Conservation (phyloP, 2,888 invertebrate genomes). For the Eulithis testata region DNA sequence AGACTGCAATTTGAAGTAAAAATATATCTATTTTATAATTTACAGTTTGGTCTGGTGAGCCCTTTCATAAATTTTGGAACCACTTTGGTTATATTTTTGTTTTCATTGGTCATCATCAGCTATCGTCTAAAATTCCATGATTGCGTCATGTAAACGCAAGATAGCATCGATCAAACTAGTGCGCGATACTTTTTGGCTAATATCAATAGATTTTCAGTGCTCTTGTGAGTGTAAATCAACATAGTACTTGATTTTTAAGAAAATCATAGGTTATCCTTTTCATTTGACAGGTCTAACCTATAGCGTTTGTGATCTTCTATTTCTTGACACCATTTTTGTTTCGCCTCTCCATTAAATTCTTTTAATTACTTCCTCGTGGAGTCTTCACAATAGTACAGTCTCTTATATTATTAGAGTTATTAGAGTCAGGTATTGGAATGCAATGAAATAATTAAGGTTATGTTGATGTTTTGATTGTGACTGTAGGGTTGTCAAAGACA, state of each 20-base stretch:
- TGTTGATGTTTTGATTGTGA: slow-evolving; percentile 82
- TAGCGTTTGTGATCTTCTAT: slow-evolving; percentile 53
- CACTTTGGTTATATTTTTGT: slow-evolving; percentile 77
- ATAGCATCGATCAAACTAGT: slow-evolving; percentile 47
- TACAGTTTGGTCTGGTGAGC: slow-evolving; percentile 53
- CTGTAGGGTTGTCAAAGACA: slow-evolving; percentile 45
- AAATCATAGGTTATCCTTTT: slow-evolving; percentile 65
- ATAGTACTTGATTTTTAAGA: slow-evolving; percentile 43
- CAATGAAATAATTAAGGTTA: slow-evolving; percentile 68
- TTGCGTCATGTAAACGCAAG: slow-evolving; percentile 79
- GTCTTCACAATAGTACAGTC: slow-evolving; percentile 20
- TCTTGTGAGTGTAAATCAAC: slow-evolving; percentile 40
- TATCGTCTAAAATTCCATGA: slow-evolving; percentile 71
- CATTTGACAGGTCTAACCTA: slow-evolving; percentile 80
- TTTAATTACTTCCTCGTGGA: slow-evolving; percentile 45
- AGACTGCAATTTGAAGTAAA: slow-evolving; percentile 32
- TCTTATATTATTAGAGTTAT: slow-evolving; percentile 2
- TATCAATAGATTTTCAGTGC: slow-evolving; percentile 11
- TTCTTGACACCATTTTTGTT: slow-evolving; percentile 81
- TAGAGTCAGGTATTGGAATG: slow-evolving; percentile 17
- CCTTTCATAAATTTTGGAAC: slow-evolving; percentile 47
- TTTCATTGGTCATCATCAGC: slow-evolving; percentile 69
- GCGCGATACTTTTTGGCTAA: slow-evolving; percentile 13
- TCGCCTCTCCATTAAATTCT: slow-evolving; percentile 59
- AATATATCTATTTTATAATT: slow-evolving; percentile 30